Evolutionary conservation across 2,113 vertebrate species (phyloP).

Genomic region (Oenanthe melanoleuca): DNA sequence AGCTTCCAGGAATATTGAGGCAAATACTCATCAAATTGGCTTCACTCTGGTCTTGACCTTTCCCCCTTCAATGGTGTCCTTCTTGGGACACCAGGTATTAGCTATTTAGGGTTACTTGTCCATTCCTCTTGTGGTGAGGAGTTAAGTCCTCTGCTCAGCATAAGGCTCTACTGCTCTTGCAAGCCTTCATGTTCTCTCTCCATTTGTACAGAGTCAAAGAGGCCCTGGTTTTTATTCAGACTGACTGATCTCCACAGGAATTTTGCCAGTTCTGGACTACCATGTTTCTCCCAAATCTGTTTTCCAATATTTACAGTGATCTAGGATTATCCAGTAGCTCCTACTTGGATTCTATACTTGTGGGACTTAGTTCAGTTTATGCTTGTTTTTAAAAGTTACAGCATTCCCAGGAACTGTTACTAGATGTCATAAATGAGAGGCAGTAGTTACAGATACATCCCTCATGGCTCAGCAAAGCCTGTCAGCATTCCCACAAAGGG

Average conservation of each 20-base stretch:
- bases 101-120: neutral
- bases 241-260: neutral
- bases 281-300: neutral
- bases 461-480: neutral
- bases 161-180: neutral
- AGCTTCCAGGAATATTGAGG: neutral
- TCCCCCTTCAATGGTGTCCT: neutral
- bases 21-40: neutral
- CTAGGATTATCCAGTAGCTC: neutral
- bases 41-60: neutral
- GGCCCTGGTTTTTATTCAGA: neutral
- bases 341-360: neutral
- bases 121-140: neutral
- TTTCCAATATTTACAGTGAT: neutral
- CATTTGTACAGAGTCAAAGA: neutral
- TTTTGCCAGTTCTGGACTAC: neutral
- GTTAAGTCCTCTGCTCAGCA: neutral
- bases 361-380: neutral
- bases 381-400: neutral
- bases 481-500: neutral
- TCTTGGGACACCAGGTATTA: neutral
- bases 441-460: neutral
- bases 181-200: neutral
- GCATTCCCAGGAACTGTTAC: neutral
- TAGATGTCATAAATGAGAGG: neutral